phyloP scores from a whole-genome alignment of 2,113 vertebrate species.

The Tachysurus vachellii region DNA sequence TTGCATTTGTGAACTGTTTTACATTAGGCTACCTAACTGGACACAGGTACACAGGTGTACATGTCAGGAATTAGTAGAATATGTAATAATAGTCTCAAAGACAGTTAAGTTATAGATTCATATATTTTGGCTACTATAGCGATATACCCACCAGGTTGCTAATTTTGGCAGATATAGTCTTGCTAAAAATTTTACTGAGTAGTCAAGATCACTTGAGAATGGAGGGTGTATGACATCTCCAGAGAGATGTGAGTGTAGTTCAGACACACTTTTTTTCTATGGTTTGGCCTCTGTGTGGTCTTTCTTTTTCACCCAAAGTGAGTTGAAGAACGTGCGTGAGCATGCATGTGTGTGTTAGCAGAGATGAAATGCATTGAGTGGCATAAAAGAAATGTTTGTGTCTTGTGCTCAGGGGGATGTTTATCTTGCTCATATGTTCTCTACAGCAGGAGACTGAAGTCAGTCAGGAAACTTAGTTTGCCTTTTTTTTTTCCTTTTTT shows the following conservation, averaged over 20 bases:
- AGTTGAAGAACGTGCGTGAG: not conserved
- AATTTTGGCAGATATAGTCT: not conserved
- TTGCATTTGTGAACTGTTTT: not conserved
- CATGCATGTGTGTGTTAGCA: not conserved
- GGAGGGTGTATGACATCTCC: not conserved
- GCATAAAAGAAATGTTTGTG: slow-evolving; percentile 33
- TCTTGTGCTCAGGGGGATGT: slow-evolving; percentile 6
- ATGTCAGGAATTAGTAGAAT: not conserved
- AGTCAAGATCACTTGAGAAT: not conserved
- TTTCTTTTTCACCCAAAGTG: slow-evolving; percentile 6
- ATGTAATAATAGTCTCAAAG: not conserved
- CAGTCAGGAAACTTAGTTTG: slow-evolving; percentile 20
- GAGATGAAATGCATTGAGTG: not conserved
- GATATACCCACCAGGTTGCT: not conserved
- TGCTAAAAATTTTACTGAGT: not conserved
- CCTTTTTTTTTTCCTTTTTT: not conserved
- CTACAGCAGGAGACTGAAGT: slow-evolving; percentile 8
- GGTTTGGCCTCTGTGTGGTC: slow-evolving; percentile 32
- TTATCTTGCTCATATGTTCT: not conserved
- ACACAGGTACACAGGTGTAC: not conserved
- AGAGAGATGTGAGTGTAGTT: not conserved
- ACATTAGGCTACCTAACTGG: not conserved
- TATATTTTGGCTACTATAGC: not conserved
- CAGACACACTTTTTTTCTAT: slow-evolving; percentile 5
- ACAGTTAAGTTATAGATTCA: not conserved